Evolutionary conservation across 2,113 vertebrate species (phyloP).

Genomic region (Notechis scutatus): DNA sequence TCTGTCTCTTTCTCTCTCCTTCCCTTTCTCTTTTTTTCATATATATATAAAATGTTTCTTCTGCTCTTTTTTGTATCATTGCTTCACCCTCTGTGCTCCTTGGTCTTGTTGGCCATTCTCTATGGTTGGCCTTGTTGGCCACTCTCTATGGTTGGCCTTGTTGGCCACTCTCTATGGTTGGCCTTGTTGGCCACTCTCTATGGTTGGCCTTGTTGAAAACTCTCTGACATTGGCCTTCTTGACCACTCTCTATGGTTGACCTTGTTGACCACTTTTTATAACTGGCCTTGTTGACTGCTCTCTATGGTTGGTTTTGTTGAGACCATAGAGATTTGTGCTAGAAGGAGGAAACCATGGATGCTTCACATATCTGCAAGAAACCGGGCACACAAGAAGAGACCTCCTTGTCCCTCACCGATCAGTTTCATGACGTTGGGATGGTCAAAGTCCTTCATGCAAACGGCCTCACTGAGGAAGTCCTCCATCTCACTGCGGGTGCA

Average conservation of each 20-base stretch:
- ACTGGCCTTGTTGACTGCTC: too few relatives aligned
- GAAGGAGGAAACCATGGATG: background rate
- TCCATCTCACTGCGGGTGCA: slow-evolving; percentile 93
- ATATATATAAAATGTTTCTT: too few relatives aligned
- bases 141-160: background rate
- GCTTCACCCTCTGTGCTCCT: too few relatives aligned
- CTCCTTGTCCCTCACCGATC: slow-evolving; percentile 70
- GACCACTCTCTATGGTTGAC: background rate
- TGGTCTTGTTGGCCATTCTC: too few relatives aligned
- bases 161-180: background rate
- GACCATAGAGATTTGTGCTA: background rate
- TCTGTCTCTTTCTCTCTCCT: too few relatives aligned
- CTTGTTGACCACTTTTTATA: too few relatives aligned
- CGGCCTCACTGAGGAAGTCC: slow-evolving; percentile 87
- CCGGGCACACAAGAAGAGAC: background rate
- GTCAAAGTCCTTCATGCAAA: slow-evolving; percentile 95
- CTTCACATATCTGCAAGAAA: background rate
- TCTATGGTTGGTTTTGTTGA: too few relatives aligned
- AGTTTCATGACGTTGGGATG: slow-evolving; percentile 91
- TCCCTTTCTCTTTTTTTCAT: too few relatives aligned
- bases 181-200: too few relatives aligned
- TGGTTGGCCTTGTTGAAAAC: too few relatives aligned
- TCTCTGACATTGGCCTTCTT: background rate
- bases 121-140: too few relatives aligned
- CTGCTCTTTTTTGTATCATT: too few relatives aligned